Base-by-base conservation (phyloP, 1,140 invertebrate species). In the Drosophila prosaltans region DNA sequence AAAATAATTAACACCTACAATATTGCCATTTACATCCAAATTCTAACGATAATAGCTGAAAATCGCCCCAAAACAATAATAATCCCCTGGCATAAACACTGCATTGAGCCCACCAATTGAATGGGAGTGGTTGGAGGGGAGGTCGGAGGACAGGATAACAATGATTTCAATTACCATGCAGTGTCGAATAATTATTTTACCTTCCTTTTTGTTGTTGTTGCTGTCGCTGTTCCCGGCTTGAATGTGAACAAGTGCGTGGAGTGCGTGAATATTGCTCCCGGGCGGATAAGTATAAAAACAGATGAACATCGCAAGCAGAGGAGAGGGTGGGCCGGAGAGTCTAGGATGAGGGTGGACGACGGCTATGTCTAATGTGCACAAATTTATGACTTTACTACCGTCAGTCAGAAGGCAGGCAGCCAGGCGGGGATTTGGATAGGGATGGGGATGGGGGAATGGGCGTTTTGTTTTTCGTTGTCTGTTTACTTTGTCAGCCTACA, bases 351-450 rank as follows among this genome's bases (percentile, higher is more conserved):
- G 68, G 66, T 69, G 82, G 83, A 79, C 82, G 80, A 69, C 68
- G 89, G 69, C 89, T 89, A 84, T 89, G 89, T 91, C 89, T 91
- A 91, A 91, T 91, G 89, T 91, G 81, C 85, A 90, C 89, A 91
- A 91, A 91, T 91, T 91, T 91, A 91, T 91, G 89, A 91, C 89
- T 91, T 91, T 80, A 72, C 76, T 88, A 62, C 74, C 74, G 66
- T 58, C 67, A 65, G 74, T 75, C 51, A 58, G 39, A 8, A 54
- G 28, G 16, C 28, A 65, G 36, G 28, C 32, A 7, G 32, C 3
- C 32, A 36, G 32, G 32, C 32, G 6, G 6, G 32, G 32, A 30
- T 2, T 30, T 32, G 32, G 36, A 11, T 7, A 3, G 24, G 39
- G 58, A 11, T 7, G 7, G 24, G 39, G 58, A 45, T n/a, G 59